Conservation (phyloP, 2,113 vertebrate genomes). For the Bubo blakistoni region DNA sequence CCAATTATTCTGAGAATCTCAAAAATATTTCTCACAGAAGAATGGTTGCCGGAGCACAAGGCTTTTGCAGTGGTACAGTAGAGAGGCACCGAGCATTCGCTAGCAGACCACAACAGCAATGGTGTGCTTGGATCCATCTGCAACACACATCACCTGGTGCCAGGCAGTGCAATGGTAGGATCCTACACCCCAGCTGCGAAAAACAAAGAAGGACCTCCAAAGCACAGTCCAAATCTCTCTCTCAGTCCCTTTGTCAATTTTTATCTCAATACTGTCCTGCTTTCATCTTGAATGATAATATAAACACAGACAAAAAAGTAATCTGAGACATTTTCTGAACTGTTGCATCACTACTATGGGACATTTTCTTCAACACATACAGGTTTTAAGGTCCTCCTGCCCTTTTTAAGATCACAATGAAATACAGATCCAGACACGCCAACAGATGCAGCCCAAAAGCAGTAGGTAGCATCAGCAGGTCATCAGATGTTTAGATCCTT, state of each 20-base stretch:
- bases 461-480: neutral
- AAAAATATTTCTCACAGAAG: neutral
- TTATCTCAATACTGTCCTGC: neutral
- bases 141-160: neutral
- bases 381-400: neutral
- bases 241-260: neutral
- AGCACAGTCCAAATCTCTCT: neutral
- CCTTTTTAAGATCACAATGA: neutral
- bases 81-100: rapidly evolving
- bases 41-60: neutral
- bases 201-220: neutral
- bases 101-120: neutral
- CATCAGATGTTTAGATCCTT: neutral
- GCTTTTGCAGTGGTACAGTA: neutral
- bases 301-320: neutral
- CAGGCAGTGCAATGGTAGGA: neutral
- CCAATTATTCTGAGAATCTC: neutral
- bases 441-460: neutral
- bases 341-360: neutral
- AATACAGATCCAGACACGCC: neutral
- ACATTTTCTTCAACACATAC: neutral
- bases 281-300: neutral
- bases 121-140: neutral
- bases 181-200: neutral
- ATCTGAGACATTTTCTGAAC: neutral